Percentiles rank a stretch among this genome's conserved stretches.
These are phyloP conservation scores for Hippocampus abdominalis DNA, from an alignment of 2,113 vertebrate species.

Conservation along the genomic window DNA sequence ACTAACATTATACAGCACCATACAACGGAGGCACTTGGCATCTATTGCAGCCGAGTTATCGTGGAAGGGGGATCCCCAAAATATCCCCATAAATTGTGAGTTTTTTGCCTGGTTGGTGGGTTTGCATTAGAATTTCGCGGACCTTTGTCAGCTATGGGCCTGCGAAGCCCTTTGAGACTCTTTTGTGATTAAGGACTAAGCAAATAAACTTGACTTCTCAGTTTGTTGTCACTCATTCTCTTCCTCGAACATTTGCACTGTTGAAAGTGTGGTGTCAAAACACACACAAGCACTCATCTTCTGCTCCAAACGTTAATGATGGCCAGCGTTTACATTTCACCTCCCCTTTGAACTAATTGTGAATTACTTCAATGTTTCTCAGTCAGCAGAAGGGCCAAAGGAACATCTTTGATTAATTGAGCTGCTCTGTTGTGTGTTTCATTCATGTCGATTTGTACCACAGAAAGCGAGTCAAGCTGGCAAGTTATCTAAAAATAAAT, in stretches of 20 bases:
- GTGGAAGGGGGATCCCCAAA: no score
- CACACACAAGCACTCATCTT: slow-evolving; percentile 13
- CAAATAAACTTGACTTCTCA: background rate
- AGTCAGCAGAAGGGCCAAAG: slow-evolving; percentile 19
- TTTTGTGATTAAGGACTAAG: no score
- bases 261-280: slow-evolving; percentile 30
- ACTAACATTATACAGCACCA: no score
- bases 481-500: no score
- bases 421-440: background rate
- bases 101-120: no score
- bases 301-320: slow-evolving; percentile 2
- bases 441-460: background rate
- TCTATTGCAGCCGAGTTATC: no score
- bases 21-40: no score
- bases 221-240: slow-evolving; percentile 5
- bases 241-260: background rate
- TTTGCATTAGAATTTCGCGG: no score
- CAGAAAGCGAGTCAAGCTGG: no score
- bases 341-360: slow-evolving; percentile 49
- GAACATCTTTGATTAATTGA: slow-evolving; percentile 48
- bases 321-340: slow-evolving; percentile 14
- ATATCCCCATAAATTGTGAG: no score
- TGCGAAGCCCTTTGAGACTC: no score
- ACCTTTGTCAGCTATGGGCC: no score
- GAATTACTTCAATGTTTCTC: slow-evolving; percentile 49